Base-by-base conservation (phyloP, 2,113 vertebrate species). In the Gymnogyps californianus region DNA sequence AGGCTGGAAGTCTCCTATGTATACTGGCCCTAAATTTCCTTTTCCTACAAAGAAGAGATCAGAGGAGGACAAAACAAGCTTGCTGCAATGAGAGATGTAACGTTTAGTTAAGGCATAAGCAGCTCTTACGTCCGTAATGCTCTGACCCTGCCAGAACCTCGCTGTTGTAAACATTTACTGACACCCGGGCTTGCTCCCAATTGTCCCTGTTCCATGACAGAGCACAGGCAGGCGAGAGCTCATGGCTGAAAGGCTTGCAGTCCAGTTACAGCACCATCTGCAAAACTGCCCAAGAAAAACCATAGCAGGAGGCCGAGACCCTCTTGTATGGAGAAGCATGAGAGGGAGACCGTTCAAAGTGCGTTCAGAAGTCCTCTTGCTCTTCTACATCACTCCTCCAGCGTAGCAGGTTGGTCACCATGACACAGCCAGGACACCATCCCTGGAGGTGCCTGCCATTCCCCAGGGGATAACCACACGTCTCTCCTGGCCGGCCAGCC, bases 241-340 rank as follows among this genome's bases (percentile, higher is more conserved):
- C 6, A 0, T 1, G 51, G 66, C 47, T 16, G 38, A 16, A 13
- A 6, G 76, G 7, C 32, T 46, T 12, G 0, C 38, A 5, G 18
- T 47, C 44, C 70, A 1, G 15, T 42, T 21, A 9, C 51, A n/a
- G 76, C 25, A 18, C 31, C 21, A 6, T 15, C 49, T 47, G 72
- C 46, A 54, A 17, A 76, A 47, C 3, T 0, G 4, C 62, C 70
- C 49, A 1, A 1, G 57, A 11, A 6, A 40, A 52, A 8, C 10
- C 20, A 2, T 6, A 38, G 14, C 21, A 28, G 61, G 52, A 51
- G 16, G 29, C 29, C 2, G 2, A 57, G 83, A 9, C 9, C 62
- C 34, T 52, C 36, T 9, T 10, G 29, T 32, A 2, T 6, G 19
- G 25, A 57, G 49, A 64, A 77, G n/a, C 47, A 18, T 14, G 85